Evolutionary conservation across 2,113 vertebrate species (phyloP), one percentile per base, ranked within the genome.

Genomic region (Bubo scandiacus): DNA sequence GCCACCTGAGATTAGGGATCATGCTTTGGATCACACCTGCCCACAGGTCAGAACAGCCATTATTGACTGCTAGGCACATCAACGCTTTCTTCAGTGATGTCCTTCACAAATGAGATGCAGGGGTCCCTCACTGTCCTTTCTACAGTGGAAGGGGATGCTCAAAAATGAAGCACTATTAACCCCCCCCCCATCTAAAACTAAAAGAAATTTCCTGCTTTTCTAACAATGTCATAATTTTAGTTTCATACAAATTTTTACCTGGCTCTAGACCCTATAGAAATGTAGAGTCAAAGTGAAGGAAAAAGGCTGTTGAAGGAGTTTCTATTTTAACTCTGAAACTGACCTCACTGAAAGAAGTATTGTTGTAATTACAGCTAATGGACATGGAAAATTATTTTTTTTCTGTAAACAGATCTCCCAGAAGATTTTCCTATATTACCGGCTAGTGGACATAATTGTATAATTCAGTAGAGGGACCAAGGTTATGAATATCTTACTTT

Each of bases 1-100:
- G 22, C 25, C 34, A 65, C 18, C 34, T n/a, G 11, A 43, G 22
- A 55, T 51, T 49, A 55, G 32, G 52, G 59, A 15, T 54, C 22
- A 32, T 1, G 0, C 3, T 65, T 73, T 1, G 3, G 40, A 23
- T 65, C 34, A n/a, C 19, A 40, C 8, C 34, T 58, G 34, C 5
- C 21, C 59, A 42, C 20, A 72, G 32, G 19, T 11, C 49, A 43
- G 68, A 70, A 15, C 3, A 61, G 26, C 26, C 7, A 4, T 19
- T 49, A 20, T 3, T 61, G 38, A 13, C 34, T 19, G 7, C 57
- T 42, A 22, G 47, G 26, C 52, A 3, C 20, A 23, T 16, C 29
- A 29, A 15, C 6, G 7, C 10, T 51, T 66, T 59, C 29, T 66
- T 67, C 57, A 57, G n/a, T 11, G 29, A 38, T 0, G 3, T 68